Evolutionary conservation across 1,140 invertebrate species (phyloP).

Genomic region (Drosophila sturtevanti): DNA sequence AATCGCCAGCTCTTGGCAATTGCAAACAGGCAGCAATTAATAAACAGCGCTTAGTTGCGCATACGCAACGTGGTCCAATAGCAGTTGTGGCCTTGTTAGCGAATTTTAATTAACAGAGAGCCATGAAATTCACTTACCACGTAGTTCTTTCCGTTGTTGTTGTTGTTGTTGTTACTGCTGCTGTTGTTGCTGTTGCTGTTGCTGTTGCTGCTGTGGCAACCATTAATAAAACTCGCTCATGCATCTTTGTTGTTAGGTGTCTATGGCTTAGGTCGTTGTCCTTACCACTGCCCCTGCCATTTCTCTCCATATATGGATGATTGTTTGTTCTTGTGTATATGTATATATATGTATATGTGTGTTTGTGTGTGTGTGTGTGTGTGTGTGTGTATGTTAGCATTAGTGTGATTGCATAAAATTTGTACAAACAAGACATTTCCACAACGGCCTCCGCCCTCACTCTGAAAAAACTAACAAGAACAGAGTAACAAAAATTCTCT

Average conservation of each 20-base stretch:
- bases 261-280: slow-evolving; percentile 36
- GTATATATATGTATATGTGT: not conserved
- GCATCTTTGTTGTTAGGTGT: slow-evolving; percentile 30
- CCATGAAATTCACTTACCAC: not conserved
- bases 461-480: slow-evolving; percentile 20
- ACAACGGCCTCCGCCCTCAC: not conserved
- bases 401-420: slow-evolving; percentile 79
- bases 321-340: slow-evolving; percentile 4
- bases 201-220: slow-evolving; percentile 43
- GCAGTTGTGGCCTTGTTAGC: slow-evolving; percentile 28
- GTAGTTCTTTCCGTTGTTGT: too few relatives aligned
- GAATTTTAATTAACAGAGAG: slow-evolving; percentile 23
- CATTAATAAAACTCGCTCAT: slow-evolving; percentile 66
- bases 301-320: not conserved
- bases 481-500: slow-evolving; percentile 26
- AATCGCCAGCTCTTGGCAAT: not conserved
- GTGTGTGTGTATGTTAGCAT: slow-evolving; percentile 41
- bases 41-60: slow-evolving; percentile 42
- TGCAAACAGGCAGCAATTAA: slow-evolving; percentile 9
- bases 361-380: slow-evolving; percentile 1
- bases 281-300: slow-evolving; percentile 8
- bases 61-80: slow-evolving; percentile 38
- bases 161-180: slow-evolving; percentile 38
- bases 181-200: slow-evolving; percentile 43
- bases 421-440: slow-evolving; percentile 34